A percentile compares a stretch with the other conserved stretches of the same genome.
Conservation (phyloP, 2,888 invertebrate genomes). For the Eubasilissa splendida region DNA sequence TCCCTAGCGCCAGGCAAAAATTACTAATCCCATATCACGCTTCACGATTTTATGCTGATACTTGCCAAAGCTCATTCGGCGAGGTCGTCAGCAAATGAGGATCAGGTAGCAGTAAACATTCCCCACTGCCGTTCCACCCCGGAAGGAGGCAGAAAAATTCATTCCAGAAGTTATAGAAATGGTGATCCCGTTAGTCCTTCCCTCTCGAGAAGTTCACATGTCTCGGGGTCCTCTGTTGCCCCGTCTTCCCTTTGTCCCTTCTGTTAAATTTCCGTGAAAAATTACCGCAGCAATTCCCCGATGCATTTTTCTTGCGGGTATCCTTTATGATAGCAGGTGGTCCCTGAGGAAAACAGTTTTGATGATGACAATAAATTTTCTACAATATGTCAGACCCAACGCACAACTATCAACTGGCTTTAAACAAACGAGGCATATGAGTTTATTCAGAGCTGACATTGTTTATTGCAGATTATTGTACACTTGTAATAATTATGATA, state of each 20-base stretch:
- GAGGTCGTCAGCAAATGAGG: conserved; percentile 39
- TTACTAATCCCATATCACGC: conserved; percentile 53
- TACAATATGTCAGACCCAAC: neutral
- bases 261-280: conserved; percentile 55
- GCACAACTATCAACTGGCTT: neutral
- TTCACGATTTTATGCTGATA: conserved; percentile 53
- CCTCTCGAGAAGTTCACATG: conserved; percentile 35
- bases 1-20: conserved; percentile 44
- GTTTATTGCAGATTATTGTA: no score
- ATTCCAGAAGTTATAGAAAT: conserved; percentile 43
- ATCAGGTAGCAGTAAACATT: conserved; percentile 32
- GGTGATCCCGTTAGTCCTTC: conserved; percentile 31
- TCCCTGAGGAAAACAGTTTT: conserved; percentile 46
- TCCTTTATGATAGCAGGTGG: conserved; percentile 53
- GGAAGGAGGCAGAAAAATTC: conserved; percentile 23
- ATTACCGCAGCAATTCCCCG: conserved; percentile 50
- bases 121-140: neutral
- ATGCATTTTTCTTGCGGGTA: conserved; percentile 53
- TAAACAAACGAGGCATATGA: neutral
- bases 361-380: conserved; percentile 43
- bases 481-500: no score
- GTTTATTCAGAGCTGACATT: neutral
- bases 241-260: conserved; percentile 24
- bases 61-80: conserved; percentile 6
- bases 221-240: neutral